phyloP scores from a whole-genome alignment of 1,140 invertebrate genomes.

The Fopius arisanus region DNA sequence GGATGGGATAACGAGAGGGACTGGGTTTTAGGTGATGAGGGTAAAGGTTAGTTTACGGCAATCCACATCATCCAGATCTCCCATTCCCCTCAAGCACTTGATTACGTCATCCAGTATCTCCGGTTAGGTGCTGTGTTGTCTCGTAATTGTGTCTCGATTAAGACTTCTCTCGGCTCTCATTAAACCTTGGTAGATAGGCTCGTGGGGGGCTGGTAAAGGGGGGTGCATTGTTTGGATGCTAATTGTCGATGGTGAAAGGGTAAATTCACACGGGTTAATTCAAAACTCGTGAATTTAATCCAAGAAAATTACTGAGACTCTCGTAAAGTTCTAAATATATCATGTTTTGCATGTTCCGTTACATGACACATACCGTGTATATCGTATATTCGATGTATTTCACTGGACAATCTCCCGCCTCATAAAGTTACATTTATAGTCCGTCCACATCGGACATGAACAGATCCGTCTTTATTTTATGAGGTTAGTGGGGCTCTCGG shows the following conservation, averaged over 20 bases:
- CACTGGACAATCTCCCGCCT: conserved; percentile 4
- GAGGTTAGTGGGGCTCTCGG: background rate
- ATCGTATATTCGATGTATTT: background rate
- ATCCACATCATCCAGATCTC: background rate
- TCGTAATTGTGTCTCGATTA: conserved; percentile 32
- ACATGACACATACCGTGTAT: background rate
- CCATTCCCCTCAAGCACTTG: conserved; percentile 21
- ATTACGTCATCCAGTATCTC: conserved; percentile 30
- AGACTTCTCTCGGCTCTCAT: conserved; percentile 26
- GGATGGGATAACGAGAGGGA: background rate
- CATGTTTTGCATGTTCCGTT: background rate
- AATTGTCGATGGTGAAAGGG: background rate
- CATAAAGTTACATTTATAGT: conserved; percentile 43
- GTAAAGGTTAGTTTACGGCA: conserved; percentile 12
- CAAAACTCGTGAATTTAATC: background rate
- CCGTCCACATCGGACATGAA: conserved; percentile 25
- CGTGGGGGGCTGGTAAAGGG: no score
- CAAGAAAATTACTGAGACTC: no score
- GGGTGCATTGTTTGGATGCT: background rate
- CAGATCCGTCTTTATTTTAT: conserved; percentile 14
- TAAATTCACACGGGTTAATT: background rate
- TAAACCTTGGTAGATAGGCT: background rate
- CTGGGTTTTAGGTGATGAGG: background rate
- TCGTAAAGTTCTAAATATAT: background rate
- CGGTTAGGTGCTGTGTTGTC: conserved; percentile 24